Conservation (phyloP, 1,140 invertebrate species). For the Drosophila aff. region DNA sequence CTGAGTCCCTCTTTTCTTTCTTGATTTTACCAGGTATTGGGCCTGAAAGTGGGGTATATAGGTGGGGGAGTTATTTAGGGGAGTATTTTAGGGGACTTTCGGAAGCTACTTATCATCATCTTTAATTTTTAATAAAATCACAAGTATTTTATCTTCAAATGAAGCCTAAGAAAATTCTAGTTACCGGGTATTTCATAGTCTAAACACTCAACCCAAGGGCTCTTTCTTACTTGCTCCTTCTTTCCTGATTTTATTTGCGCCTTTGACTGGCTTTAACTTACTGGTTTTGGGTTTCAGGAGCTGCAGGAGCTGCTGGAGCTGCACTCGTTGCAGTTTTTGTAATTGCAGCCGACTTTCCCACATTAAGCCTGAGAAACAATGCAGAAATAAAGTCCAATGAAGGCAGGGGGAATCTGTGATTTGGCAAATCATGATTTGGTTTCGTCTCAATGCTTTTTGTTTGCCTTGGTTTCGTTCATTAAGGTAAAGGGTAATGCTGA, state of each 20-base stretch:
- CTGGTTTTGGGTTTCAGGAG: slow-evolving; percentile 47
- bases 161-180: background rate
- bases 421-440: slow-evolving; percentile 45
- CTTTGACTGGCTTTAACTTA: slow-evolving; percentile 32
- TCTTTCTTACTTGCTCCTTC: background rate
- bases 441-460: slow-evolving; percentile 33
- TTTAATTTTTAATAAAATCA: background rate
- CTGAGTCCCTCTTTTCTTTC: slow-evolving; percentile 5
- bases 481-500: slow-evolving; percentile 35
- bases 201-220: background rate
- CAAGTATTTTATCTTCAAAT: background rate
- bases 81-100: too few relatives aligned
- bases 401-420: slow-evolving; percentile 30
- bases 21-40: background rate
- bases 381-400: slow-evolving; percentile 37
- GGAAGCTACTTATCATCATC: background rate
- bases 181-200: background rate
- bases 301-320: slow-evolving; percentile 14
- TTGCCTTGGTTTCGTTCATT: slow-evolving; percentile 39
- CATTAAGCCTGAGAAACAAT: slow-evolving; percentile 54
- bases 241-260: slow-evolving; percentile 24
- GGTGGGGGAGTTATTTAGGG: background rate
- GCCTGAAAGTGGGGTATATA: background rate
- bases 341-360: slow-evolving; percentile 45
- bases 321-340: slow-evolving; percentile 39